phyloP scores from a whole-genome alignment of 2,888 invertebrate species.

The Apodemia zela region DNA sequence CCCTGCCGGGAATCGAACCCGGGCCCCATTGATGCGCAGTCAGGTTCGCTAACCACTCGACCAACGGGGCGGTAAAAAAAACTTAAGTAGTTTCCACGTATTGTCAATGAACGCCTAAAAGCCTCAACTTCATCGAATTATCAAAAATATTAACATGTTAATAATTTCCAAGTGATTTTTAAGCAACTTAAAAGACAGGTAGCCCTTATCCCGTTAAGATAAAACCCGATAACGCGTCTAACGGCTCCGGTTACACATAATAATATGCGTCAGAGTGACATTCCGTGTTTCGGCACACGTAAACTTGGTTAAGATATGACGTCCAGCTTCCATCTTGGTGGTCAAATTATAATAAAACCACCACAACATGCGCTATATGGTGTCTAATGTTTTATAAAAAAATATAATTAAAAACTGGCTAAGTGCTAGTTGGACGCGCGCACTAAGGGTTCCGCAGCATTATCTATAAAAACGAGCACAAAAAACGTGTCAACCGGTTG shows the following conservation, averaged over 20 bases:
- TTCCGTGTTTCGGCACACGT: slow-evolving; percentile 59
- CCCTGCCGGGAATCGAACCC: no score
- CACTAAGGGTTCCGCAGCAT: no score
- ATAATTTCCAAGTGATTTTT: slow-evolving; percentile 8
- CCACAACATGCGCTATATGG: no score
- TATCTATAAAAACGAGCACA: no score
- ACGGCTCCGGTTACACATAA: slow-evolving; percentile 26
- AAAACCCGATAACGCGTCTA: slow-evolving; percentile 32
- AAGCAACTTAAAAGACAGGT: slow-evolving; percentile 29
- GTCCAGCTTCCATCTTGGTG: slow-evolving; percentile 40
- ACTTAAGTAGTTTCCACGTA: no score
- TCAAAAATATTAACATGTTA: slow-evolving; percentile 13
- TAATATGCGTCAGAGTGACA: slow-evolving; percentile 50
- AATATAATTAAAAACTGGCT: no score
- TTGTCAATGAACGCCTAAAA: not conserved
- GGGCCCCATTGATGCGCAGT: no score
- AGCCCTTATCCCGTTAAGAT: slow-evolving; percentile 62
- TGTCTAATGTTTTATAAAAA: no score
- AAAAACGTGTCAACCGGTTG: no score
- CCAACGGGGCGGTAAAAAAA: no score
- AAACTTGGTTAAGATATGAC: slow-evolving; percentile 43
- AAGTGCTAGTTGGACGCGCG: no score
- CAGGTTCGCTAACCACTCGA: no score
- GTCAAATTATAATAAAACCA: slow-evolving; percentile 33
- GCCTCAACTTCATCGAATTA: not conserved